Conservation (phyloP, 2,113 vertebrate genomes). For the Campylomormyrus numenius region DNA sequence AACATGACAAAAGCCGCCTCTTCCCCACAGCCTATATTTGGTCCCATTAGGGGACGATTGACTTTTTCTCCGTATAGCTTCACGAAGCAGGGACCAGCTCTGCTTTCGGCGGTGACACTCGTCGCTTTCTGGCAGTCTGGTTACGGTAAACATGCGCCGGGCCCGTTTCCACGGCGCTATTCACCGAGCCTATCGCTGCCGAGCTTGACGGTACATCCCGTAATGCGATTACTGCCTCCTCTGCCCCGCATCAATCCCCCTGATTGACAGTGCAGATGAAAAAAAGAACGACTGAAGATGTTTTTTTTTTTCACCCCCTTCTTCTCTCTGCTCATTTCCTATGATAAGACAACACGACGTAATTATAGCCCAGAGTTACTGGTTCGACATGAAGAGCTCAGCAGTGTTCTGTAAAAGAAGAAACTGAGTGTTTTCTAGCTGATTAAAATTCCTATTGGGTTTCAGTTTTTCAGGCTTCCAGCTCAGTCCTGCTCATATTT, state of each 20-base stretch:
- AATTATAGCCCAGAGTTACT: constrained; percentile 34
- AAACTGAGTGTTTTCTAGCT: constrained; percentile 36
- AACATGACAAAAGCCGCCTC: constrained; percentile 20
- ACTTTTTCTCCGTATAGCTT: neutral
- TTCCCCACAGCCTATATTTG: constrained; percentile 17
- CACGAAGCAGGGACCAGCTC: neutral
- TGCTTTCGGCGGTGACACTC: neutral
- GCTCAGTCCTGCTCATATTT: constrained; percentile 21
- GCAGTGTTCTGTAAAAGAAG: constrained; percentile 36
- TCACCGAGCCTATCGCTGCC: neutral
- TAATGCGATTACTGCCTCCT: constrained; percentile 13
- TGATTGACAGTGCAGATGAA: constrained; percentile 27
- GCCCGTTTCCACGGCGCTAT: neutral
- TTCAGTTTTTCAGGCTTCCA: constrained; percentile 24
- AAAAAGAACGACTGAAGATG: constrained; percentile 1
- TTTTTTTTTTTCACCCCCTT: constrained; percentile 3
- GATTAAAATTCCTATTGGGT: constrained; percentile 44
- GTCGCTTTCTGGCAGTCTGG: neutral
- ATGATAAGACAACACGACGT: constrained; percentile 30
- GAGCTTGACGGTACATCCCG: neutral
- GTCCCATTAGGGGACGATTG: constrained; percentile 15
- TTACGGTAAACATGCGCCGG: neutral
- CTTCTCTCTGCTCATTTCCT: constrained; percentile 26
- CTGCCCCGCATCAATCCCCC: constrained; percentile 11
- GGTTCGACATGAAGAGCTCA: constrained; percentile 40